phyloP scores from a whole-genome alignment of 2,113 vertebrate species.

The Odocoileus virginianus region DNA sequence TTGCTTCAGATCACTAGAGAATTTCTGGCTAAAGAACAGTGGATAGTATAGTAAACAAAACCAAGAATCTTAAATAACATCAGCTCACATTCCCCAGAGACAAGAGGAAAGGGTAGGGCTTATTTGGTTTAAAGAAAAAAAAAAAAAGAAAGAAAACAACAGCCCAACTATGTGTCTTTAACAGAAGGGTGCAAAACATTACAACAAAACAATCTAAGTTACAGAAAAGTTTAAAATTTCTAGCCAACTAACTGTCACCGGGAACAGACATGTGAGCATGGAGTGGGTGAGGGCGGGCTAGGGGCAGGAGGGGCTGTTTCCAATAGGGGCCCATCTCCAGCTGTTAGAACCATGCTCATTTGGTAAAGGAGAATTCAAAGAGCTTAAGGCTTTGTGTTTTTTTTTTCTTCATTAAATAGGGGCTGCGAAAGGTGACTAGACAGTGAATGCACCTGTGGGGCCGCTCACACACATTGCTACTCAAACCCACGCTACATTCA shows the following conservation, averaged over 20 bases:
- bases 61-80: conserved; percentile 71
- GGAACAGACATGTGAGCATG: conserved; percentile 77
- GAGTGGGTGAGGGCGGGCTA: conserved; percentile 4
- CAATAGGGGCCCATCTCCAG: conserved; percentile 56
- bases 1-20: conserved; percentile 81
- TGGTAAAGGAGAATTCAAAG: conserved; percentile 87
- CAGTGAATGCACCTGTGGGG: conserved; percentile 85
- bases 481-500: conserved; percentile 88
- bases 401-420: conserved; percentile 74
- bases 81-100: conserved; percentile 70
- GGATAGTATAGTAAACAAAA: conserved; percentile 76
- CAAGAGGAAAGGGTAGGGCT: conserved; percentile 68
- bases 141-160: conserved; percentile 50
- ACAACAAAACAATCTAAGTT: conserved; percentile 87
- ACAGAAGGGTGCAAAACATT: conserved; percentile 82
- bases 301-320: conserved; percentile 14
- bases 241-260: conserved; percentile 86
- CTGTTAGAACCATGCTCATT: conserved; percentile 89
- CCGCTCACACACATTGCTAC: conserved; percentile 84
- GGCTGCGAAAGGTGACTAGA: conserved; percentile 86
- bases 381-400: conserved; percentile 96
- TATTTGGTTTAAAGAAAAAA: conserved; percentile 39
- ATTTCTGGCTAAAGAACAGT: conserved; percentile 79
- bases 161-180: conserved; percentile 88
- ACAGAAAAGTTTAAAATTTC: conserved; percentile 87